These are phyloP conservation scores for Sardina pilchardus DNA, from an alignment of 2,113 vertebrate genomes.

Conservation along the genomic window DNA sequence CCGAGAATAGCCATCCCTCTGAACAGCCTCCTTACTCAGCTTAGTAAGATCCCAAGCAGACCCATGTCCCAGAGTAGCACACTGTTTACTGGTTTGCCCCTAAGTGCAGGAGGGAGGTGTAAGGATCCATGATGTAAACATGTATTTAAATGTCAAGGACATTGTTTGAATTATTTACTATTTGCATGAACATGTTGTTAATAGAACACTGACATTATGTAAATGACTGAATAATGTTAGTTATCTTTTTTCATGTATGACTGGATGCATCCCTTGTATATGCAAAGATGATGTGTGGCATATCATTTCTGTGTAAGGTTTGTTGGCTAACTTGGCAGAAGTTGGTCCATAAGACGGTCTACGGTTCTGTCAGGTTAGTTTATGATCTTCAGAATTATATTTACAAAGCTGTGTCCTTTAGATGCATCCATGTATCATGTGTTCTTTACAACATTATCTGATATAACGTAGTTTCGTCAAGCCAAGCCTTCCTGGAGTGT, in stretches of 20 bases:
- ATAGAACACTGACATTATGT: no score
- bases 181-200: not conserved
- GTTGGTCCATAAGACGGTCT: no score
- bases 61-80: not conserved
- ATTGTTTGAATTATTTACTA: not conserved
- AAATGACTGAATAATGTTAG: no score
- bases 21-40: slow-evolving; percentile 48
- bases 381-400: not conserved
- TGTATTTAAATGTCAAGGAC: not conserved
- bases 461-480: no score
- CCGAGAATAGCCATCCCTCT: slow-evolving; percentile 50
- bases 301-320: no score
- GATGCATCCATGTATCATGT: not conserved
- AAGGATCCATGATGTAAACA: not conserved
- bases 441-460: not conserved
- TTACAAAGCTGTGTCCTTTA: not conserved
- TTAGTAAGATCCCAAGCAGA: slow-evolving; percentile 15
- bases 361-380: not conserved
- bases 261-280: not conserved
- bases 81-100: not conserved
- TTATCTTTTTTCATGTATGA: no score
- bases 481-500: no score
- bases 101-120: not conserved
- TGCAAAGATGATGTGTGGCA: no score
- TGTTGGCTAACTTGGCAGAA: no score